phyloP scores from a whole-genome alignment of 2,113 vertebrate genomes.

The Cyanistes caeruleus region DNA sequence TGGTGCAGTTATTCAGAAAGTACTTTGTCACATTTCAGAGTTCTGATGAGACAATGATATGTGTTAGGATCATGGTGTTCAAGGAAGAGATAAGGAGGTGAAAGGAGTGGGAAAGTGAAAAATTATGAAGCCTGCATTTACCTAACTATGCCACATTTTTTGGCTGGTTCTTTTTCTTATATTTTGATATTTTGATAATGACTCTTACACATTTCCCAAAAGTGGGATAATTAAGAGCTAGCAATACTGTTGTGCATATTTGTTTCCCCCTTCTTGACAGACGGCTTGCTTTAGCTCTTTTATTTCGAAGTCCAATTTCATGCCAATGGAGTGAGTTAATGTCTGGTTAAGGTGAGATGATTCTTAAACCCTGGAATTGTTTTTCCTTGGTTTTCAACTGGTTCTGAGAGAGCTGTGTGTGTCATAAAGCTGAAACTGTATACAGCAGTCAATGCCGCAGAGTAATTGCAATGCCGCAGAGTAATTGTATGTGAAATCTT shows the following conservation, averaged over 20 bases:
- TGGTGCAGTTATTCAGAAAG: background rate
- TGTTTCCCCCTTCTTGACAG: background rate
- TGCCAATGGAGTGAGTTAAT: background rate
- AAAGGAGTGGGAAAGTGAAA: background rate
- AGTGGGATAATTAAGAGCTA: background rate
- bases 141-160: background rate
- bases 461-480: background rate
- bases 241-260: background rate
- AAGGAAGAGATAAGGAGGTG: background rate
- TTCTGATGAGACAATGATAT: background rate
- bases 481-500: background rate
- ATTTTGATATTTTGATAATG: background rate
- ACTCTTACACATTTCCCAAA: background rate
- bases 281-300: background rate
- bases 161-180: background rate
- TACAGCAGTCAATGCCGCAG: background rate
- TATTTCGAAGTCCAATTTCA: background rate
- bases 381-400: background rate
- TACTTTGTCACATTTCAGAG: background rate
- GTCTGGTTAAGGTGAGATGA: background rate
- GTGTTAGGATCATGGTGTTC: rapidly evolving
- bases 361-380: background rate
- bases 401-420: background rate
- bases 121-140: background rate
- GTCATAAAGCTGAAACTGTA: background rate